Percentiles rank a stretch among this genome's conserved stretches.
Conservation (phyloP, 2,888 invertebrate genomes). For the Autographa gamma region DNA sequence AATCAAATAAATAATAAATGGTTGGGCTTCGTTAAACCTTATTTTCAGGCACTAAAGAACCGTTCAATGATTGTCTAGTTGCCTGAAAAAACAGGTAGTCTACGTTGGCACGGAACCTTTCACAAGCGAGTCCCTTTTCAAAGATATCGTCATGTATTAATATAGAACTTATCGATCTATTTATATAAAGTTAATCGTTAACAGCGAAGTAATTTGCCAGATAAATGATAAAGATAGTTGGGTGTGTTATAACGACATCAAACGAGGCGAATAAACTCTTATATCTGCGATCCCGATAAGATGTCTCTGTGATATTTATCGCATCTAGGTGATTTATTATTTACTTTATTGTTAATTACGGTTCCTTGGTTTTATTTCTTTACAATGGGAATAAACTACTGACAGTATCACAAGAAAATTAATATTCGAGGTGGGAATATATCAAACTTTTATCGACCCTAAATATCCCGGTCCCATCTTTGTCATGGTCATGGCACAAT, state of each 20-base stretch:
- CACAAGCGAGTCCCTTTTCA: neutral
- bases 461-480: too few relatives aligned
- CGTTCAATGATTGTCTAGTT: too few relatives aligned
- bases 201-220: neutral
- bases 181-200: neutral
- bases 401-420: too few relatives aligned
- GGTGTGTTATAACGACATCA: neutral
- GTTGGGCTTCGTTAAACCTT: too few relatives aligned
- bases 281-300: neutral
- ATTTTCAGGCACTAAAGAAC: too few relatives aligned
- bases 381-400: neutral
- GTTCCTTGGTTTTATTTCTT: neutral
- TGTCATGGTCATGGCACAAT: too few relatives aligned
- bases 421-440: too few relatives aligned
- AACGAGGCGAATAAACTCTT: neutral
- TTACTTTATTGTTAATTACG: neutral
- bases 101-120: too few relatives aligned
- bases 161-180: slow-evolving; percentile 6
- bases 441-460: too few relatives aligned
- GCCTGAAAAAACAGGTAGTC: too few relatives aligned
- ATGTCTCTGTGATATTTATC: neutral
- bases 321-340: neutral
- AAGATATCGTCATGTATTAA: neutral
- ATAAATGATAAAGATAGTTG: neutral
- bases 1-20: too few relatives aligned